phyloP scores from a whole-genome alignment of 1,140 invertebrate species.

The Drosophila virilis region DNA sequence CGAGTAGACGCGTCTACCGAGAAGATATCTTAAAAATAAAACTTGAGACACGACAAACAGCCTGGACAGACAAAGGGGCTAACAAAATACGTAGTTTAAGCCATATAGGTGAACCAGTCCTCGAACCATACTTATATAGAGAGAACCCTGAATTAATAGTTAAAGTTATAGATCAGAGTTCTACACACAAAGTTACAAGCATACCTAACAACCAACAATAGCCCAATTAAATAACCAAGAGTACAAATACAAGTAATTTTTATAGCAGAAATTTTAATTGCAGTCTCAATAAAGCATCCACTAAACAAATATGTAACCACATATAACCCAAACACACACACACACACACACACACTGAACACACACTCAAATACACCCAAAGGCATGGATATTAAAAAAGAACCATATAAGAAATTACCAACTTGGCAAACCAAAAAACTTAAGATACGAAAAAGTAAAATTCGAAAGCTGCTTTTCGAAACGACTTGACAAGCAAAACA shows the following conservation, averaged over 20 bases:
- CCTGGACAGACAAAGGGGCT: conserved; percentile 63
- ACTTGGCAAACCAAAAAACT: conserved; percentile 42
- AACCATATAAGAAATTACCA: conserved; percentile 22
- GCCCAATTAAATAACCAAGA: conserved; percentile 84
- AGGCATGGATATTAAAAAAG: conserved; percentile 60
- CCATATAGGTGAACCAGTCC: conserved; percentile 37
- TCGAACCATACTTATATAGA: conserved; percentile 16
- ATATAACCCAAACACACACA: conserved; percentile 29
- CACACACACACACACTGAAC: conserved; percentile 34
- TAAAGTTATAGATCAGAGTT: conserved; percentile 44
- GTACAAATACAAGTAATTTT: conserved; percentile 85
- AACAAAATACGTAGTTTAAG: conserved; percentile 35
- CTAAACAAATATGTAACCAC: conserved; percentile 51
- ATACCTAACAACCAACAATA: conserved; percentile 83
- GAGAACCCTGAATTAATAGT: conserved; percentile 25
- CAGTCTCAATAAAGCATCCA: conserved; percentile 77
- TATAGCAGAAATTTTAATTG: conserved; percentile 83
- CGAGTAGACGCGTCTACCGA: conserved; percentile 1
- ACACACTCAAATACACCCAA: conserved; percentile 30
- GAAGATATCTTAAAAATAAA: neutral
- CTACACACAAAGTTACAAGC: conserved; percentile 70
- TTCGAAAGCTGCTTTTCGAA: conserved; percentile 57
- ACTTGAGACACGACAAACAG: conserved; percentile 41
- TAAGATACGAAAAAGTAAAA: conserved; percentile 44
- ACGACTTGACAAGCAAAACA: conserved; percentile 44